phyloP scores from a whole-genome alignment of 1,140 invertebrate genomes.

The Trachymyrmex cornetzi region DNA sequence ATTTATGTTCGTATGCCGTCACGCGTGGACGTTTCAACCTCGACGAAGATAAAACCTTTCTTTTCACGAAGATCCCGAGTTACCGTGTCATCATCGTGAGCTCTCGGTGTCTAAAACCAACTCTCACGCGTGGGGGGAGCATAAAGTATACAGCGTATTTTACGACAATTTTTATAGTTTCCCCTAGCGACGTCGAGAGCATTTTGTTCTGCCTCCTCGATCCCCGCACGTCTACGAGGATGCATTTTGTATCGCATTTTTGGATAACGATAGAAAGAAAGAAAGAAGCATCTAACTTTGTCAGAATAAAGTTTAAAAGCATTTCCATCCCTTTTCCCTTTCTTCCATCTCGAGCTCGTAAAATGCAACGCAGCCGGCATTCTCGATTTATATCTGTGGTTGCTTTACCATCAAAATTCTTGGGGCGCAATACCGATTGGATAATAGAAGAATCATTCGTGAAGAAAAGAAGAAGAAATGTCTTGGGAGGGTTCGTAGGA shows the following conservation, averaged over 20 bases:
- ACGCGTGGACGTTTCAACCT: neutral
- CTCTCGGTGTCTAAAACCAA: slow-evolving; percentile 30
- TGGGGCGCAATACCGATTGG: neutral
- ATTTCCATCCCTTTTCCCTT: neutral
- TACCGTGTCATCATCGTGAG: neutral
- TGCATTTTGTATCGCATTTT: slow-evolving; percentile 6
- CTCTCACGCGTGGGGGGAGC: slow-evolving; percentile 20
- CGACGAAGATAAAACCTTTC: slow-evolving; percentile 26
- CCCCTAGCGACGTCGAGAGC: slow-evolving; percentile 32
- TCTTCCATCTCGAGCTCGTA: slow-evolving; percentile 46
- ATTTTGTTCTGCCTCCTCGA: slow-evolving; percentile 42
- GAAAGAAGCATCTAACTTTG: slow-evolving; percentile 18
- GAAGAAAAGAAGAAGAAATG: neutral
- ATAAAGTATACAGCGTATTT: slow-evolving; percentile 52
- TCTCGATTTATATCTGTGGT: slow-evolving; percentile 37
- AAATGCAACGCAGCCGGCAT: slow-evolving; percentile 61
- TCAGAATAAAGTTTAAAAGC: slow-evolving; percentile 61
- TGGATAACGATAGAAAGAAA: slow-evolving; percentile 3
- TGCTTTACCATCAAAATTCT: slow-evolving; percentile 17
- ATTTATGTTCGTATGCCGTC: slow-evolving; percentile 43
- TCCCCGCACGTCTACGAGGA: neutral
- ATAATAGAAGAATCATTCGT: neutral
- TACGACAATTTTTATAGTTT: slow-evolving; percentile 75
- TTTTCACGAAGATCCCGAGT: slow-evolving; percentile 33
- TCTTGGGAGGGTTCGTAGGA: neutral